phyloP scores from a whole-genome alignment of 2,113 vertebrate species.

The Silurus meridionalis region DNA sequence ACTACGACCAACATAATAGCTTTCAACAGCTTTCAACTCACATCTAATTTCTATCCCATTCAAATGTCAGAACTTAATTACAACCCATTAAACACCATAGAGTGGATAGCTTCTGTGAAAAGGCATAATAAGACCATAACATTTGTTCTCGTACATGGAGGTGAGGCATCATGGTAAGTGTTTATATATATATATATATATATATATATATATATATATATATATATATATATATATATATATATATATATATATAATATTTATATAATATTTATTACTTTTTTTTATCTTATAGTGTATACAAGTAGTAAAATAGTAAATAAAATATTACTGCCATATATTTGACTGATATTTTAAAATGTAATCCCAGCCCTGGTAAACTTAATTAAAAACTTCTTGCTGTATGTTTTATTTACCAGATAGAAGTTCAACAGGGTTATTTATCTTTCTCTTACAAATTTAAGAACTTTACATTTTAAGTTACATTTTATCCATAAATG shows the following conservation, averaged over 20 bases:
- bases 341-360: not conserved
- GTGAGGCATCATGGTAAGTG: not conserved
- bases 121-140: not conserved
- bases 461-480: too few species aligned
- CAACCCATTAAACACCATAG: constrained; percentile 22
- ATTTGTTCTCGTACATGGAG: not conserved
- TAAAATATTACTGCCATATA: not conserved
- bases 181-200: not conserved
- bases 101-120: not conserved
- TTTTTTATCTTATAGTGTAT: too few species aligned
- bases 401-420: not conserved
- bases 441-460: not conserved
- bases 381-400: not conserved
- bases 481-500: too few species aligned
- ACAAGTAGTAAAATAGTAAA: not conserved
- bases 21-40: constrained; percentile 11
- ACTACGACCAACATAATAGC: constrained; percentile 28
- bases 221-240: too few species aligned
- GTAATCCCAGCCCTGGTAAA: not conserved
- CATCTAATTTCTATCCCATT: constrained; percentile 32
- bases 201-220: too few species aligned
- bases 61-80: constrained; percentile 48
- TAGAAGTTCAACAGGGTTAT: not conserved
- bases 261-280: too few species aligned
- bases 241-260: too few species aligned